Conservation (phyloP, 2,888 invertebrate species). For the Nemotelus pantherinus region DNA sequence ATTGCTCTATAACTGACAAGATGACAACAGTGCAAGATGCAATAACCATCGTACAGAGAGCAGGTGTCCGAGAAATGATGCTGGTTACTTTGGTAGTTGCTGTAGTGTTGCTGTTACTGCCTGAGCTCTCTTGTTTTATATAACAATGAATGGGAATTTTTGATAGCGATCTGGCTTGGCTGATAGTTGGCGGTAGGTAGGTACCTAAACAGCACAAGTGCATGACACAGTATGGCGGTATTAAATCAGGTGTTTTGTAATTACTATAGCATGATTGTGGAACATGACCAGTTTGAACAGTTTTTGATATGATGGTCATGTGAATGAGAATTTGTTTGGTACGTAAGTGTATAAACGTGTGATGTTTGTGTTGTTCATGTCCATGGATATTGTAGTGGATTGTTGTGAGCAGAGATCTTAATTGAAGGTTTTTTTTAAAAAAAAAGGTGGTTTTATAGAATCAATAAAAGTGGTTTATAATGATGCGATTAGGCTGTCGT, state of each 20-base stretch:
- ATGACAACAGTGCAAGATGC: not conserved
- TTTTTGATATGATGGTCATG: not conserved
- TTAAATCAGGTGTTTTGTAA: constrained; percentile 28
- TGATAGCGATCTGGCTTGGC: not conserved
- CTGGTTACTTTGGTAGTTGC: not conserved
- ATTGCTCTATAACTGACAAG: not conserved
- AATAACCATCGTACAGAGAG: not conserved
- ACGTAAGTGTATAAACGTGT: too few species aligned
- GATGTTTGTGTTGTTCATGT: too few species aligned
- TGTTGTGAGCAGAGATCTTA: too few species aligned
- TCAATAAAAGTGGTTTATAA: too few species aligned
- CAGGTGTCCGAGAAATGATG: constrained; percentile 15
- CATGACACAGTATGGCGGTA: not conserved
- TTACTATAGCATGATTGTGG: not conserved
- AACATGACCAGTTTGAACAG: not conserved
- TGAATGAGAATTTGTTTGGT: not conserved
- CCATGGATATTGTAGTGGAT: too few species aligned
- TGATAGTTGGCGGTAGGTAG: not conserved
- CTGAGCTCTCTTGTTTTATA: not conserved
- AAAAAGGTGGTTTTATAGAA: too few species aligned
- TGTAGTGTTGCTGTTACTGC: not conserved
- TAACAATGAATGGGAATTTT: constrained; percentile 1
- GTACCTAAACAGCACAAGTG: not conserved
- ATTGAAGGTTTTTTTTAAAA: too few species aligned
- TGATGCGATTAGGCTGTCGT: too few species aligned